Conservation (phyloP, 2,888 invertebrate genomes). For the Pecten maximus region DNA sequence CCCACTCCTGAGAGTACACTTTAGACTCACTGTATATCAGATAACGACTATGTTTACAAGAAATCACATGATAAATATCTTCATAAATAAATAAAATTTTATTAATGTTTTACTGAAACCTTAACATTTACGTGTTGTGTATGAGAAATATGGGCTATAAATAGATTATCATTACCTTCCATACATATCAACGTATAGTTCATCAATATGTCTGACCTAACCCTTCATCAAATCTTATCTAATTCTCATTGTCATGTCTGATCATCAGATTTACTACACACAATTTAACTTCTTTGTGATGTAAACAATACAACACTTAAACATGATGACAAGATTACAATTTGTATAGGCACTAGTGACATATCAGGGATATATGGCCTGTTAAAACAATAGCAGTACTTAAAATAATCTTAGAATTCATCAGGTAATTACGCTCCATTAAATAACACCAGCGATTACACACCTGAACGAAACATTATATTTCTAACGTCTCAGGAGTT, state of each 20-base stretch:
- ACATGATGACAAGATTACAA: background rate
- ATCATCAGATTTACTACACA: background rate
- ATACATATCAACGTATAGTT: no score
- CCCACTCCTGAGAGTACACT: no score
- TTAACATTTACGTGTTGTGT: no score
- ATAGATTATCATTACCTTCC: no score
- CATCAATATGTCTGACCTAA: background rate
- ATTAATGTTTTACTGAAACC: no score
- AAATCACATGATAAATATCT: no score
- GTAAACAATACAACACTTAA: background rate
- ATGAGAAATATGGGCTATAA: no score
- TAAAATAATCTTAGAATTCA: background rate
- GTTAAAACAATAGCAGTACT: background rate
- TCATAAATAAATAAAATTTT: no score
- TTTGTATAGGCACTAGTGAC: background rate
- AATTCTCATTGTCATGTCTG: background rate
- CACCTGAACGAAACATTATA: background rate
- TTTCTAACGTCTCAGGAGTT: background rate
- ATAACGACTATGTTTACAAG: no score
- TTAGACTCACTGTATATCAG: no score
- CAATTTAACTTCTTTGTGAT: background rate
- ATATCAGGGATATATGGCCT: background rate
- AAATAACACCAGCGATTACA: background rate
- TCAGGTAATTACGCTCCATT: background rate
- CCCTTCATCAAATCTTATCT: background rate